Evolutionary conservation across 2,113 vertebrate genomes (phyloP), one percentile per base, ranked within the genome.

Genomic region (Cariama cristata): DNA sequence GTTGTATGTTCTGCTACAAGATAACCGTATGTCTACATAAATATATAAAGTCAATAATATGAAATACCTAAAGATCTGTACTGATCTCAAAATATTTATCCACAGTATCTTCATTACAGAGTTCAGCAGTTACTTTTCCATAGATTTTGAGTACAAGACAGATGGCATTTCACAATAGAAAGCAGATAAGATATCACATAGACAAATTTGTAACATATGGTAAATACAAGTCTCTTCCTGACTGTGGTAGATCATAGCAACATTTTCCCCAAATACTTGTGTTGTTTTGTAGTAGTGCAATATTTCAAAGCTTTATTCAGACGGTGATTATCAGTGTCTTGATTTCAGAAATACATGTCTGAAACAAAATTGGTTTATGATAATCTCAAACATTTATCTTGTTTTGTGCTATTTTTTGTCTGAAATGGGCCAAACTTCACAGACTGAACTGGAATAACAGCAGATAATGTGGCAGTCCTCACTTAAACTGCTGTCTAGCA

Each of bases 401-500:
- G 28, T 59, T 86, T 85, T 1, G 0, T 55, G 64, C 20, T 17
- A 26, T 42, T 49, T 66, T 82, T 72, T 60, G 35, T 17, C 53
- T 56, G 58, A 72, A 77, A 24, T 8, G 28, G 40, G 27, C 18
- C 86, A 45, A 64, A 40, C 66, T 58, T 72, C 68, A 35, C 68
- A 60, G 74, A 14, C 58, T 72, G 58, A 59, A 47, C 40, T 22
- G 50, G 47, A 40, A 63, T 99, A 99, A 95, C 99, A 99, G 58
- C 98, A 98, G 0, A 98, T 98, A 96, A 99, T 98, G 4, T 58
- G 27, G 20, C 63, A 76, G 35, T 38, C 14, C 40, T 38, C 19
- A 13, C 49, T 73, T 76, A 64, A 93, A 73, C 14, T 76, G 58
- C 55, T 73, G 82, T 73, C 49, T 60, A 86, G 63, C 47, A 86